Evolutionary conservation across 2,797 vertebrate species (phyloP).

Genomic region (Vespertilio murinus): DNA sequence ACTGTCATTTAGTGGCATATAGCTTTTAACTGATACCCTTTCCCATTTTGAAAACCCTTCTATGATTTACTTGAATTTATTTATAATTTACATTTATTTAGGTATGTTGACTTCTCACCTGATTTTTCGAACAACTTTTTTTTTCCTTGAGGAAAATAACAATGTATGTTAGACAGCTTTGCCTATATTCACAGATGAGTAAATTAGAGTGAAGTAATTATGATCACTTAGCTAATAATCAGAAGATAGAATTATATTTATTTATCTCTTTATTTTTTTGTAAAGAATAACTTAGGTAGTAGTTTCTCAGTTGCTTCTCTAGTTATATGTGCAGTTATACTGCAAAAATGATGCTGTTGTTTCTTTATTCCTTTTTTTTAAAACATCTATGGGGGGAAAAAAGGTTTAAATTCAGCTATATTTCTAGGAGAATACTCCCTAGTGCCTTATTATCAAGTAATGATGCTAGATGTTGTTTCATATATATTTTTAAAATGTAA

Average conservation of each 20-base stretch:
- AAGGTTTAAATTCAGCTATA: not conserved
- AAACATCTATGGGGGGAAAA: not conserved
- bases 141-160: conserved; percentile 10
- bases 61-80: conserved; percentile 30
- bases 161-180: not conserved
- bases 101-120: not conserved
- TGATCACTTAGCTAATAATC: not conserved
- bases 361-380: conserved; percentile 15
- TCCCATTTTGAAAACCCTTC: not conserved
- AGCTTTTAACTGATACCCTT: not conserved
- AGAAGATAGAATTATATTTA: not conserved
- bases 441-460: not conserved
- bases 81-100: conserved; percentile 17
- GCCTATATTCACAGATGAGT: not conserved
- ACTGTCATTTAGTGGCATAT: not conserved
- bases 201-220: not conserved
- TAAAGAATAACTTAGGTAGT: not conserved
- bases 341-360: not conserved
- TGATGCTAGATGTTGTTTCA: not conserved
- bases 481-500: not conserved
- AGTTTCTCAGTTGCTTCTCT: not conserved
- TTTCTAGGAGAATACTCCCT: not conserved
- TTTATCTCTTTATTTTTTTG: not conserved
- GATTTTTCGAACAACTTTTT: not conserved
- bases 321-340: not conserved